Base-by-base conservation (phyloP, 2,113 vertebrate genomes). In the Sitta europaea region DNA sequence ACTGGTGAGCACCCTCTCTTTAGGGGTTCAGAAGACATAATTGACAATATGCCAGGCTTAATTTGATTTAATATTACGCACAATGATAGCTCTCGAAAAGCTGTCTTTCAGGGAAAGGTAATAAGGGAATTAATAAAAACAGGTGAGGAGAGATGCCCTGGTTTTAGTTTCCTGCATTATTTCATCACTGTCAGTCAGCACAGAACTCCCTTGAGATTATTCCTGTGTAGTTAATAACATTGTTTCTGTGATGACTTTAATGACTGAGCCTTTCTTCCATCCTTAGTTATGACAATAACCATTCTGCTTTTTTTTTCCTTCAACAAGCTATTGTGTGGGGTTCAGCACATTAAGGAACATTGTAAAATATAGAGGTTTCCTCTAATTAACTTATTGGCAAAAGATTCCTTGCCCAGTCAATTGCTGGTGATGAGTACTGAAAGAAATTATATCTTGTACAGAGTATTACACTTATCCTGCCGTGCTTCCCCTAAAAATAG, bases 191-290 rank as follows among this genome's bases (percentile, higher is more conserved):
- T 88, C 92, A 95, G 51, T 94, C 91, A 84, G 27, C n/a, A 38
- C 65, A 91, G 73, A 90, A 54, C 61, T 87, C 70, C 88, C 87
- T 70, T 51, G 88, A 88, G 88, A 88, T 95, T 77, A 90, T 84
- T 88, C 67, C 53, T 35, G 48, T 75, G 27, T 29, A 63, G 93
- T 90, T 95, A 95, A 92, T 92, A 91, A 88, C 53, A 70, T 95
- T 95, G 88, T 95, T 97, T 94, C 82, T 95, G 55, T 78, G 86
- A 90, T 95, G 68, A 77, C 67, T 90, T 80, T 84, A 86, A 90
- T 93, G 93, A 86, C 66, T 92, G 90, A 93, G 78, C 68, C 79
- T 93, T 93, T 96, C 67, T 96, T 93, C 85, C 28, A 53, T 58
- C 71, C 74, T 92, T 90, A 88, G 72, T 51, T 88, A 20, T 88